phyloP scores from a whole-genome alignment of 2,797 vertebrate genomes.

The Pitangus sulphuratus region DNA sequence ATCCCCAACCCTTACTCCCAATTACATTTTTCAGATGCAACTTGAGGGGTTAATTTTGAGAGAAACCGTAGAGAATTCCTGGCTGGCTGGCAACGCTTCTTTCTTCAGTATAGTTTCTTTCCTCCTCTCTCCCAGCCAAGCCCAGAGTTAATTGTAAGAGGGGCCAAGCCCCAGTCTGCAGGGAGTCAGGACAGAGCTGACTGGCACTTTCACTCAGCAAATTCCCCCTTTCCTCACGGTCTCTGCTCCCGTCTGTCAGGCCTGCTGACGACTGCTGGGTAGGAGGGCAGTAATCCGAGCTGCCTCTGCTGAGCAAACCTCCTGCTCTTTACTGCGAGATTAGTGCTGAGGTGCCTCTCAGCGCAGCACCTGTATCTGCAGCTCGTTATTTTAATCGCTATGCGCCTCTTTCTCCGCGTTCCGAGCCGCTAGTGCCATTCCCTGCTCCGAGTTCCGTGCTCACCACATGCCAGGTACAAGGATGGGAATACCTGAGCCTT shows the following conservation, averaged over 20 bases:
- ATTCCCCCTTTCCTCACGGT: conserved; percentile 68
- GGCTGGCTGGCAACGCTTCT: neutral
- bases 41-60: neutral
- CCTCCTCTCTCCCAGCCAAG: neutral
- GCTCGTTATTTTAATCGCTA: neutral
- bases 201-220: conserved; percentile 15
- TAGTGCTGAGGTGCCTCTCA: conserved; percentile 25
- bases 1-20: neutral
- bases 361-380: conserved; percentile 70
- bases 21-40: neutral
- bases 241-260: conserved; percentile 68
- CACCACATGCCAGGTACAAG: neutral
- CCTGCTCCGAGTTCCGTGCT: neutral
- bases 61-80: neutral
- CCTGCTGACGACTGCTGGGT: conserved; percentile 75
- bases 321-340: conserved; percentile 15
- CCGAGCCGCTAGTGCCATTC: neutral
- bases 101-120: neutral
- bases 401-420: neutral
- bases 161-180: neutral
- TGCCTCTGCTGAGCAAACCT: conserved; percentile 58
- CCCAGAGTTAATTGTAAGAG: neutral
- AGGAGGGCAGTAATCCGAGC: conserved; percentile 80
- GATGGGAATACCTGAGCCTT: neutral
- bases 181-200: neutral